Evolutionary conservation across 2,888 invertebrate genomes (phyloP).

Genomic region (Halictus ligatus): DNA sequence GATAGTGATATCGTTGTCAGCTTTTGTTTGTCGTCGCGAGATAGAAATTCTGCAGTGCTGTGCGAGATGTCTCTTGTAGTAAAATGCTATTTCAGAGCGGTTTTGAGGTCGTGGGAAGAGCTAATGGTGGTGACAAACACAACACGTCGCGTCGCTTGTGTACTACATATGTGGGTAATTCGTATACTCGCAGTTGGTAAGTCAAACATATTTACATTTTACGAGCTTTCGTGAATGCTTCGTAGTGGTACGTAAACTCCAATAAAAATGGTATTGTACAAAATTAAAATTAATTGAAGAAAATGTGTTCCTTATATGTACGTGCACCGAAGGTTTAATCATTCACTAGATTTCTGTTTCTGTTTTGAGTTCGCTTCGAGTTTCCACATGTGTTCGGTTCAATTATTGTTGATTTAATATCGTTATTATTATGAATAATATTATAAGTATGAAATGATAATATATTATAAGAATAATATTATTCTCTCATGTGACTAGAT

Average conservation of each 20-base stretch:
- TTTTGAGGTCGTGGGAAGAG: not conserved
- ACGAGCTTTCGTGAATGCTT: not conserved
- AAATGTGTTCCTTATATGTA: not conserved
- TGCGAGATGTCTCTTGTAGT: not conserved
- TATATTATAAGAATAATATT: too few relatives aligned
- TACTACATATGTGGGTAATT: not conserved
- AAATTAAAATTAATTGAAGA: not conserved
- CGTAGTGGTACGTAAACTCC: not conserved
- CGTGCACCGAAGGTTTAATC: not conserved
- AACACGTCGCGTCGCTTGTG: not conserved
- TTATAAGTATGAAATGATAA: too few relatives aligned
- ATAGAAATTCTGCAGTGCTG: not conserved
- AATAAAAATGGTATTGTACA: not conserved
- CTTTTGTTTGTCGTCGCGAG: not conserved
- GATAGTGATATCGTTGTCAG: not conserved
- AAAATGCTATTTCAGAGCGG: not conserved
- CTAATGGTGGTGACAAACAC: slow-evolving; percentile 4
- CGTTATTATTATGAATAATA: too few relatives aligned
- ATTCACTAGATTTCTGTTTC: not conserved
- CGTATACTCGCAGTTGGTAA: not conserved
- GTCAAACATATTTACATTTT: not conserved
- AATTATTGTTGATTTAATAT: too few relatives aligned
- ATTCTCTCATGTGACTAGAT: too few relatives aligned
- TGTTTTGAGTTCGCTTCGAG: too few relatives aligned
- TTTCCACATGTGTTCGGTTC: too few relatives aligned